A percentile compares a stretch with the other conserved stretches of the same genome.
Evolutionary conservation across 2,113 vertebrate genomes (phyloP).

Genomic region (Arizona elegans): DNA sequence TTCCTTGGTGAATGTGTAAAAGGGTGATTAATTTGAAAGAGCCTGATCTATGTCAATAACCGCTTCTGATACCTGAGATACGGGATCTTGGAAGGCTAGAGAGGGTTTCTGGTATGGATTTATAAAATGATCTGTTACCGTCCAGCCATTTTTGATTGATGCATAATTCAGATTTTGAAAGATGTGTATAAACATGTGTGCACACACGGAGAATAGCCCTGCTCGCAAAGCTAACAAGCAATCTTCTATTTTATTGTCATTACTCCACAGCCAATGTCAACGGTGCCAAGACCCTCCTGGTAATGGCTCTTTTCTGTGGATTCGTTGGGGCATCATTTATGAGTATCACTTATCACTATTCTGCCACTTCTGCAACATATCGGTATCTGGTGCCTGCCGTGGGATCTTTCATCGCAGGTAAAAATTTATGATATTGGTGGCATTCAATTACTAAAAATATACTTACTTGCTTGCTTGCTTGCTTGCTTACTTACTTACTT

Average conservation of each 20-base stretch:
- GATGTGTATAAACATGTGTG: neutral
- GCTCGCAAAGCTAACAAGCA: neutral
- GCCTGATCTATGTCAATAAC: neutral
- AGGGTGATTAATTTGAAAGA: neutral
- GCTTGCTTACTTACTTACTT: no score
- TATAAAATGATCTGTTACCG: neutral
- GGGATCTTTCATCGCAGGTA: conserved; percentile 15
- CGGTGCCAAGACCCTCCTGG: neutral
- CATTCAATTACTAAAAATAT: neutral
- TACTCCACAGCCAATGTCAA: neutral
- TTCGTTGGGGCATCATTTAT: conserved; percentile 1
- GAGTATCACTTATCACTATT: conserved; percentile 14
- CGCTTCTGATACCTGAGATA: neutral
- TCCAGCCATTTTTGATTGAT: neutral
- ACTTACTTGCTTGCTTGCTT: neutral
- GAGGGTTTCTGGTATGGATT: neutral
- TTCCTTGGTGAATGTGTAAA: neutral
- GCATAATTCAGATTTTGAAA: neutral
- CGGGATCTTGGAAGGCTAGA: neutral
- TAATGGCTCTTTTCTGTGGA: neutral
- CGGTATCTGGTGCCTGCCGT: neutral
- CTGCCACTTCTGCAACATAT: neutral
- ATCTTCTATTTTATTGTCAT: neutral
- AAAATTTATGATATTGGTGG: no score
- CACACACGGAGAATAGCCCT: neutral